Percentiles rank a stretch among this genome's conserved stretches.
These are phyloP conservation scores for Ceratosolen fusciceps DNA, from an alignment of 1,140 invertebrate species.

Conservation along the genomic window DNA sequence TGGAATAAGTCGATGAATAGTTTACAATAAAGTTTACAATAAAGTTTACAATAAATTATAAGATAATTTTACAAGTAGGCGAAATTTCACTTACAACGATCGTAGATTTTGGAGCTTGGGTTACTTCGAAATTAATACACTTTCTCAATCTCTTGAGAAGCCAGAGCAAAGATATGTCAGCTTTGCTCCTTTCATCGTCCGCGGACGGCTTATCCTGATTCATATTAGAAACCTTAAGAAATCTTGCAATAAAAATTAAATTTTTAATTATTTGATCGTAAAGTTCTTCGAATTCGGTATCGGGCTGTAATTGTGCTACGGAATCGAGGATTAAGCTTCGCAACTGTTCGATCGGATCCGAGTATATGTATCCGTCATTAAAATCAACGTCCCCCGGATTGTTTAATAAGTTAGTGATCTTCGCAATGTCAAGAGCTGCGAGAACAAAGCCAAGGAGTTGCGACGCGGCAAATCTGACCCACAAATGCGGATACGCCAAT, in stretches of 20 bases:
- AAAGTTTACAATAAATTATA: neutral
- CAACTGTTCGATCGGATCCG: constrained; percentile 74
- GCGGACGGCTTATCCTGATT: constrained; percentile 58
- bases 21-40: neutral
- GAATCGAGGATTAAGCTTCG: constrained; percentile 81
- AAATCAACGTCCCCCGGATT: constrained; percentile 52
- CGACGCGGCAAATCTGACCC: constrained; percentile 82
- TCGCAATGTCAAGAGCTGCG: constrained; percentile 74
- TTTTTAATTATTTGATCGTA: constrained; percentile 82
- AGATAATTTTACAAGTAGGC: neutral
- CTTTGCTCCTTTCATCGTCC: constrained; percentile 60
- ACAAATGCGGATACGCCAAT: constrained; percentile 77
- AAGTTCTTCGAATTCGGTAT: constrained; percentile 73
- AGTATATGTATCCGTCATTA: constrained; percentile 74
- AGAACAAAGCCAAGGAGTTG: constrained; percentile 84
- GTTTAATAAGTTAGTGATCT: constrained; percentile 71
- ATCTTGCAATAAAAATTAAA: constrained; percentile 78
- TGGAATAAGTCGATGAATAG: constrained; percentile 58
- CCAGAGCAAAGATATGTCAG: constrained; percentile 75
- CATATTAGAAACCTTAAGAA: constrained; percentile 72
- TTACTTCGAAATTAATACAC: constrained; percentile 81
- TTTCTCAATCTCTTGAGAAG: constrained; percentile 78
- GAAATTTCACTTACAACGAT: constrained; percentile 74
- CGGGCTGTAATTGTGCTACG: constrained; percentile 80
- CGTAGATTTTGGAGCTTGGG: constrained; percentile 72